Percentiles rank a stretch among this genome's conserved stretches.
phyloP scores from a whole-genome alignment of 1,140 invertebrate genomes.

The Bombus balteatus region DNA sequence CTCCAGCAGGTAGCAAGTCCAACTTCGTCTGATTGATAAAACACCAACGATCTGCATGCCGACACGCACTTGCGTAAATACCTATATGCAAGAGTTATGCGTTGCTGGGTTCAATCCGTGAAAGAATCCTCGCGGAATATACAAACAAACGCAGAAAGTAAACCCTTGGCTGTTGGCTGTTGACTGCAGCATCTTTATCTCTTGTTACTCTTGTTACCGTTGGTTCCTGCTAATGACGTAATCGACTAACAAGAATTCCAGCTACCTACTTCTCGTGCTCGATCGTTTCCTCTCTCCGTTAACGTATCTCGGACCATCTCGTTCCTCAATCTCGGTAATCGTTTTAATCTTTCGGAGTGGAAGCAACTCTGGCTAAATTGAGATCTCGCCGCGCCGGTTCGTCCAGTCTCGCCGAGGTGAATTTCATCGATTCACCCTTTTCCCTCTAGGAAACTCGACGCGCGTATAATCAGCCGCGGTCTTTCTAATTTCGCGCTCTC shows the following conservation, averaged over 20 bases:
- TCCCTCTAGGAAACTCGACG: background rate
- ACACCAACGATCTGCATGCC: constrained; percentile 58
- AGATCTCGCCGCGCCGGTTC: constrained; percentile 46
- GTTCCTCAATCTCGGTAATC: constrained; percentile 65
- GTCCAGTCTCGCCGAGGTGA: background rate
- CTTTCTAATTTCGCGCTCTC: constrained; percentile 1
- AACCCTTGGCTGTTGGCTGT: background rate
- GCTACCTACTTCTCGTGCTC: constrained; percentile 22
- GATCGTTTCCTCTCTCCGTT: constrained; percentile 42
- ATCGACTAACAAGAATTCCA: constrained; percentile 64
- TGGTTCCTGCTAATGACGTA: constrained; percentile 65
- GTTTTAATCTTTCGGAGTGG: constrained; percentile 60
- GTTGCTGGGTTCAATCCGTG: background rate
- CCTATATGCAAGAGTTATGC: background rate
- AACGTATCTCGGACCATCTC: constrained; percentile 35
- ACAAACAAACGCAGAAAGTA: constrained; percentile 10
- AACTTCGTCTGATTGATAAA: constrained; percentile 65
- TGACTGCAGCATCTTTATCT: constrained; percentile 24
- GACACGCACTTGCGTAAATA: constrained; percentile 38
- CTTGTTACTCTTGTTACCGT: constrained; percentile 52
- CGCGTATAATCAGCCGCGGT: background rate
- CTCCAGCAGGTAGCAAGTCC: constrained; percentile 42
- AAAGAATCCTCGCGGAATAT: background rate
- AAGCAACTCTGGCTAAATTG: constrained; percentile 53
- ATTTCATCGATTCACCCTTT: constrained; percentile 34